Base-by-base conservation (phyloP, 2,888 invertebrate species). In the Monochamus alternatus region DNA sequence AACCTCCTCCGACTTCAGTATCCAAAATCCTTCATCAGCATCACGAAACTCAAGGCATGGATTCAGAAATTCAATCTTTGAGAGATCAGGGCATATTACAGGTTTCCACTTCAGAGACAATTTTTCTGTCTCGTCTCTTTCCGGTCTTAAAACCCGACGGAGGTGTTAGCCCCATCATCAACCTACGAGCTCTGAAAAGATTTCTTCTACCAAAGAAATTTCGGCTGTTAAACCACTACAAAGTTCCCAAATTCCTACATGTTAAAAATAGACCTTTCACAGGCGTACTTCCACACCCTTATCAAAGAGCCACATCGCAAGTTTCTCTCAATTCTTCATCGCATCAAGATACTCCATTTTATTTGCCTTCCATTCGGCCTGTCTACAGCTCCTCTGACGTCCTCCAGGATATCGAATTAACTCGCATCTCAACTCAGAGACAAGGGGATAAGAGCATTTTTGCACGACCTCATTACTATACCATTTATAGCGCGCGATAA, bases 341-440 rank as follows among this genome's bases (percentile, higher is more conserved):
- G 12, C 30, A 2, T 55, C 12, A 68, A 73, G 43, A 51, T 75
- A 14, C 52, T n/a, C 38, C 76, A 76, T 14, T 63, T 74, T 67
- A 76, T 67, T 30, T 74, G 76, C 58, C 65, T 76, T 12, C 76
- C 69, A 12, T 77, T 75, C 64, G 76, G 75, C 62, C 76, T 76
- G 3, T 76, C 78, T 14, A 78, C 71, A 9, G 78, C 77, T 38
- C 78, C 78, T 0, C 32, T 78, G 12, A 64, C 66, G 5, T 80
- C 76, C 51, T 52, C 78, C n/a, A 68, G 64, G 31, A 30, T 78
- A 9, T 62, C 78, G n/a, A 80, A 78, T 60, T 80, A 75, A 77
- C 14, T 77, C 5, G 80, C 78, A 30, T 14, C 52, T 22, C 58
- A 58, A 12, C 70, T 78, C 8, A 30, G 78, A 44, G 3, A 60